These are phyloP conservation scores for Zosterops pallidus DNA, from an alignment of 2,113 vertebrate genomes.

Conservation along the genomic window DNA sequence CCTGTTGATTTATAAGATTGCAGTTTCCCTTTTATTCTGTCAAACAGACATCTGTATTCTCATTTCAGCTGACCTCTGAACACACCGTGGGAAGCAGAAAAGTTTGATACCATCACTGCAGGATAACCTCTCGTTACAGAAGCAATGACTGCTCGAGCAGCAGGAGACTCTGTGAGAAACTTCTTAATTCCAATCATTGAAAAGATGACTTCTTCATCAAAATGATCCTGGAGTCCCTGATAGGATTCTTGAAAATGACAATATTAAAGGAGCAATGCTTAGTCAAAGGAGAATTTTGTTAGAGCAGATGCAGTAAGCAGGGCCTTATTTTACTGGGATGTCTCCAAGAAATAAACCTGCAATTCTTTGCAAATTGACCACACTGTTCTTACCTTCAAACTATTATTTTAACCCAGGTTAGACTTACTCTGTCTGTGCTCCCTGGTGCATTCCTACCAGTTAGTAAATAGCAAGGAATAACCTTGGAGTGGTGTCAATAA, in stretches of 20 bases:
- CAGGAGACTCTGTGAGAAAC: background rate
- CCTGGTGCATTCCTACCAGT: background rate
- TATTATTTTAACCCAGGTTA: background rate
- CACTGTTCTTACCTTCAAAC: background rate
- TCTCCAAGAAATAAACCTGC: background rate
- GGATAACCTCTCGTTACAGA: constrained; percentile 22
- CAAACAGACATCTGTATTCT: background rate
- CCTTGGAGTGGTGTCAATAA: background rate
- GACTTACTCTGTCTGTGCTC: background rate
- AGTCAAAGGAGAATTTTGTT: background rate
- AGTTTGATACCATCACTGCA: constrained; percentile 17
- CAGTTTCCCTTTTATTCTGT: background rate
- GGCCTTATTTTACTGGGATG: background rate
- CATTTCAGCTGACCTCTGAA: constrained; percentile 14
- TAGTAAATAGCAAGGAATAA: background rate
- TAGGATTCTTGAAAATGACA: background rate
- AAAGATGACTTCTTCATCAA: background rate
- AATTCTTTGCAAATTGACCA: background rate
- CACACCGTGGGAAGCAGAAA: background rate
- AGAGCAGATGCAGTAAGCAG: background rate
- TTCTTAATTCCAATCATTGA: constrained; percentile 22
- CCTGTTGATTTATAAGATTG: background rate
- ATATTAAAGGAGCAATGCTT: background rate
- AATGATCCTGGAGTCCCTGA: background rate
- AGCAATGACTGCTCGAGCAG: background rate